These are phyloP conservation scores for Hycleus phaleratus DNA, from an alignment of 1,140 invertebrate genomes.

Conservation along the genomic window DNA sequence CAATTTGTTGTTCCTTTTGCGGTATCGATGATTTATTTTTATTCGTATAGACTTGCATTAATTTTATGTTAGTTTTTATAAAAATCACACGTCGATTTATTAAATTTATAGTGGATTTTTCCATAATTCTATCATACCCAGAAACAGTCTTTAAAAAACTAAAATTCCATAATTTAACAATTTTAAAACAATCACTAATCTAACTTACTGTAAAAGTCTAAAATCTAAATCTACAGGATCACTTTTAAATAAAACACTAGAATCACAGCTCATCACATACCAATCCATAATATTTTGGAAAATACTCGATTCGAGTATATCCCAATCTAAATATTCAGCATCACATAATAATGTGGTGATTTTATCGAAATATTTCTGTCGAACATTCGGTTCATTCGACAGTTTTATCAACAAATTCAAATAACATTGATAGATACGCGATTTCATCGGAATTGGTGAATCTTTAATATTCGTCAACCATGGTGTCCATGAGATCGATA, in stretches of 20 bases:
- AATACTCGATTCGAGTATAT: conserved; percentile 54
- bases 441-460: conserved; percentile 37
- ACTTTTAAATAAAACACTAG: conserved; percentile 54
- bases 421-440: conserved; percentile 48
- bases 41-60: conserved; percentile 33
- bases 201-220: conserved; percentile 42
- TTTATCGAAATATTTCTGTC: conserved; percentile 41
- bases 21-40: conserved; percentile 26
- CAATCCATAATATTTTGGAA: conserved; percentile 66
- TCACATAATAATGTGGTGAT: conserved; percentile 49
- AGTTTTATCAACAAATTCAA: conserved; percentile 61
- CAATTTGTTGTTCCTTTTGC: conserved; percentile 27
- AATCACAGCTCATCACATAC: conserved; percentile 71
- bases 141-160: conserved; percentile 35
- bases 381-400: conserved; percentile 61
- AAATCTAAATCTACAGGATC: conserved; percentile 42
- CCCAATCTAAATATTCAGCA: conserved; percentile 63
- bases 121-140: conserved; percentile 26
- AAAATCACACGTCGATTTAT: conserved; percentile 34
- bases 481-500: conserved; percentile 50
- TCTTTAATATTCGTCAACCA: conserved; percentile 45
- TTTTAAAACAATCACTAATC: not conserved
- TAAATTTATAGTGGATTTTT: conserved; percentile 6
- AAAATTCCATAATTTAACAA: conserved; percentile 13
- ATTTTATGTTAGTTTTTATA: conserved; percentile 33